Percentiles rank a stretch among this genome's conserved stretches.
Evolutionary conservation across 2,888 invertebrate species (phyloP).

Genomic region (Acleris laterana): DNA sequence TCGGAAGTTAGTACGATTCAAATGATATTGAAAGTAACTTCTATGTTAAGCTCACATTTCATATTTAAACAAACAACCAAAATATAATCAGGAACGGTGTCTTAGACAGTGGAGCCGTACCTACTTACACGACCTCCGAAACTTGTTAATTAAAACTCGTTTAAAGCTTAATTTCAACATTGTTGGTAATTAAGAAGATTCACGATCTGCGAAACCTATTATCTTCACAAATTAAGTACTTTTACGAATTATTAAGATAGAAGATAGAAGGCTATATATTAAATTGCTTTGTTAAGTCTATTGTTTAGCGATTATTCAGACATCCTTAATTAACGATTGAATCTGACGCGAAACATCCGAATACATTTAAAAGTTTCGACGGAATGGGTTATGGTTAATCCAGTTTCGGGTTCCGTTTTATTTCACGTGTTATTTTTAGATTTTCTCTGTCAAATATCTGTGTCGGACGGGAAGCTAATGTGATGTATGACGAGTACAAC

Average conservation of each 20-base stretch:
- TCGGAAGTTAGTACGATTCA: neutral
- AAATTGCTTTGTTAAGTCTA: conserved; percentile 49
- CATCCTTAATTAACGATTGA: conserved; percentile 15
- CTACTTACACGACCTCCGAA: conserved; percentile 68
- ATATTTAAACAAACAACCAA: neutral
- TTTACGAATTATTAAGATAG: conserved; percentile 71
- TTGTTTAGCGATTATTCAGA: conserved; percentile 17
- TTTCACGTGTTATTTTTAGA: neutral
- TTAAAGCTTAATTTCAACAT: conserved; percentile 80
- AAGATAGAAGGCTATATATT: conserved; percentile 66
- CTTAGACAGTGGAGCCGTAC: conserved; percentile 12
- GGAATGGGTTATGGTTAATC: neutral
- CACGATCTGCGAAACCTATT: conserved; percentile 76
- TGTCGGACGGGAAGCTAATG: neutral
- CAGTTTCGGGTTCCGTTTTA: neutral
- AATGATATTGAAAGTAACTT: neutral
- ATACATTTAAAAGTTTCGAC: neutral
- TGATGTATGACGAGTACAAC: too few species aligned
- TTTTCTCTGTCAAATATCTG: neutral
- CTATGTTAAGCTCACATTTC: neutral
- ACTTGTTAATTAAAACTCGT: conserved; percentile 82
- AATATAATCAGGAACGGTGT: conserved; percentile 4
- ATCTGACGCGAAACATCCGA: conserved; percentile 4
- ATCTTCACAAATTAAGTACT: conserved; percentile 66
- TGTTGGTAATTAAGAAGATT: conserved; percentile 82